Percentiles rank a stretch among this genome's conserved stretches.
Evolutionary conservation across 2,888 invertebrate genomes (phyloP).

Genomic region (Operophtera brumata): DNA sequence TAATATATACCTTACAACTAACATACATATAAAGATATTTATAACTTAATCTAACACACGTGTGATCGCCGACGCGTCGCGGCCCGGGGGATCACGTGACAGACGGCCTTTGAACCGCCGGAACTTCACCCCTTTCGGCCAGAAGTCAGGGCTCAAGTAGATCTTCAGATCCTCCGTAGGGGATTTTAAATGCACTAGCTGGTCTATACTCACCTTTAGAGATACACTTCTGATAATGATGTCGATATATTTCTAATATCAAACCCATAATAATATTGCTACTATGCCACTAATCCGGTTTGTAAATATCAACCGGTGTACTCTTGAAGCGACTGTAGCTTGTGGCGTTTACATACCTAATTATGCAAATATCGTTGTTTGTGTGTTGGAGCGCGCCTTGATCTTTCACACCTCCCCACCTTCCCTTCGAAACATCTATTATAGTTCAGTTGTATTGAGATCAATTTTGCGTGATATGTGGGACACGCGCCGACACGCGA

Average conservation of each 20-base stretch:
- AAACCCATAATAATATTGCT: constrained; percentile 36
- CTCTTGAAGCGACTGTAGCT: constrained; percentile 33
- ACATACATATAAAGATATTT: no score
- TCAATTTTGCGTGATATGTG: constrained; percentile 71
- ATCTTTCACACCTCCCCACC: constrained; percentile 67
- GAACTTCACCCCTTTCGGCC: no score
- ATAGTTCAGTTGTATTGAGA: constrained; percentile 53
- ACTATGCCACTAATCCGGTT: constrained; percentile 53
- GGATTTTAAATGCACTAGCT: no score
- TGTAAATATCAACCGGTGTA: constrained; percentile 69
- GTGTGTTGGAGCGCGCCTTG: constrained; percentile 49
- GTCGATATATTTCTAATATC: constrained; percentile 27
- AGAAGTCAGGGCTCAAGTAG: no score
- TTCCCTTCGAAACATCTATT: constrained; percentile 46
- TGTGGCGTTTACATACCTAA: constrained; percentile 45
- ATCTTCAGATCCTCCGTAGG: no score
- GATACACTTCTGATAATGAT: constrained; percentile 2
- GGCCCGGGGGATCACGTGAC: no score
- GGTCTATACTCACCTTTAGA: no score
- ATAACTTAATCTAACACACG: no score
- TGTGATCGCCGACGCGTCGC: no score
- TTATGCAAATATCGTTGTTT: constrained; percentile 63
- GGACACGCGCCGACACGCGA: constrained; percentile 76
- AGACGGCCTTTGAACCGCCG: no score
- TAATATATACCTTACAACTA: no score